phyloP scores from a whole-genome alignment of 1,140 invertebrate species.

The Drosophila rhopaloa region DNA sequence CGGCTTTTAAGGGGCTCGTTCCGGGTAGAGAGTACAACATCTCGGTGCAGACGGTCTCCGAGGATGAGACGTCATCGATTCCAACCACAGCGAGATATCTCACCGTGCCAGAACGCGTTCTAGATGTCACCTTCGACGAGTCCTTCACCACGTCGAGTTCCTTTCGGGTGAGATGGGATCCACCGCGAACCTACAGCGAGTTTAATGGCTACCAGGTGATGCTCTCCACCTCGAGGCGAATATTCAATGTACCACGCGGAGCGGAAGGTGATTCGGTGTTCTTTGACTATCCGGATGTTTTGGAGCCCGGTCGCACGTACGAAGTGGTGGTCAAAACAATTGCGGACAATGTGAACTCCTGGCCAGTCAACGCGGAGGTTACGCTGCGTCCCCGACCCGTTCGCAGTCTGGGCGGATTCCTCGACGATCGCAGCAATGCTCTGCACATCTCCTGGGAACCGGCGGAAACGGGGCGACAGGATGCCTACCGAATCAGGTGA shows the following conservation, averaged over 20 bases:
- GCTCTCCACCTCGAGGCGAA: constrained; percentile 88
- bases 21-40: constrained; percentile 87
- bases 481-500: constrained; percentile 89
- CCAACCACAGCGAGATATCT: constrained; percentile 96
- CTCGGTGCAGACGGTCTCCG: constrained; percentile 90
- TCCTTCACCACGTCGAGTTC: constrained; percentile 89
- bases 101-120: constrained; percentile 93
- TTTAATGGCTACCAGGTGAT: constrained; percentile 96
- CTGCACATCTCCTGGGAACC: constrained; percentile 91
- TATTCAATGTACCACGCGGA: constrained; percentile 87
- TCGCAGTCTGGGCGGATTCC: constrained; percentile 86
- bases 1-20: constrained; percentile 95
- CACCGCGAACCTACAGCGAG: constrained; percentile 91
- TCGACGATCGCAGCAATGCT: constrained; percentile 88
- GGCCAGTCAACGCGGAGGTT: constrained; percentile 93
- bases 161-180: constrained; percentile 93
- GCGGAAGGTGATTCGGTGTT: constrained; percentile 87
- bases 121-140: constrained; percentile 92
- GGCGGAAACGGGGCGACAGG: constrained; percentile 91
- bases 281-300: constrained; percentile 91
- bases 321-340: constrained; percentile 96
- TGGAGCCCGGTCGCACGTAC: constrained; percentile 94
- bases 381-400: constrained; percentile 93
- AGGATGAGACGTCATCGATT: constrained; percentile 94
- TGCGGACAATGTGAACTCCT: constrained; percentile 95